Conservation (phyloP, 2,888 invertebrate species). For the Miltochrista miniata region DNA sequence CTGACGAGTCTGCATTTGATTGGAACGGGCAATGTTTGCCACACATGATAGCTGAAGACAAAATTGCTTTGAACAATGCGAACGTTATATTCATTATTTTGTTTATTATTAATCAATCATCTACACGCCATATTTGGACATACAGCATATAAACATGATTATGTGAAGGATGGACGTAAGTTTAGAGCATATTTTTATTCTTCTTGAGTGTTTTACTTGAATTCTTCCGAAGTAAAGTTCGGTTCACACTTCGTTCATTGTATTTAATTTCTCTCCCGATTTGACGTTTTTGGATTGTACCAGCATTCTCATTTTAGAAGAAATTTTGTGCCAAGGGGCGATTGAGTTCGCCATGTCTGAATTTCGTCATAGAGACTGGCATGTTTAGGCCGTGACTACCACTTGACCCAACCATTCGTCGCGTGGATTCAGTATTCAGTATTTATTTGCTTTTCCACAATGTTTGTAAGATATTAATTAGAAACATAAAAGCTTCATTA, state of each 20-base stretch:
- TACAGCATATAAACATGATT: constrained; percentile 47
- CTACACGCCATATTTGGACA: constrained; percentile 5
- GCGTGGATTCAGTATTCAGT: too few species aligned
- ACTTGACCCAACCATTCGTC: too few species aligned
- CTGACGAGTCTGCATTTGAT: constrained; percentile 26
- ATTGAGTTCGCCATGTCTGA: not conserved
- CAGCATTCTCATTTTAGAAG: not conserved
- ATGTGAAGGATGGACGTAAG: constrained; percentile 75
- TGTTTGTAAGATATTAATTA: too few species aligned
- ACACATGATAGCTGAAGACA: constrained; percentile 23
- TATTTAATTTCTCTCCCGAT: too few species aligned
- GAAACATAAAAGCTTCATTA: too few species aligned
- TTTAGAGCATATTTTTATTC: too few species aligned
- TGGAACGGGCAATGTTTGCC: constrained; percentile 26
- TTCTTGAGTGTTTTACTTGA: too few species aligned
- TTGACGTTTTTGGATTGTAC: too few species aligned
- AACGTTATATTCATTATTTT: constrained; percentile 24
- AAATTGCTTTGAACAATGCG: constrained; percentile 38
- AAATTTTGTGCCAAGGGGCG: not conserved
- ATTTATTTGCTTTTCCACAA: too few species aligned
- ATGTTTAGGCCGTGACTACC: too few species aligned
- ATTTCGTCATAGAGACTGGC: not conserved
- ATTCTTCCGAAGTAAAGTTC: too few species aligned
- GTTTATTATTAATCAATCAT: constrained; percentile 27
- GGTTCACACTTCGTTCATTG: too few species aligned